Evolutionary conservation across 2,797 vertebrate genomes (phyloP).

Genomic region (Esox lucius): DNA sequence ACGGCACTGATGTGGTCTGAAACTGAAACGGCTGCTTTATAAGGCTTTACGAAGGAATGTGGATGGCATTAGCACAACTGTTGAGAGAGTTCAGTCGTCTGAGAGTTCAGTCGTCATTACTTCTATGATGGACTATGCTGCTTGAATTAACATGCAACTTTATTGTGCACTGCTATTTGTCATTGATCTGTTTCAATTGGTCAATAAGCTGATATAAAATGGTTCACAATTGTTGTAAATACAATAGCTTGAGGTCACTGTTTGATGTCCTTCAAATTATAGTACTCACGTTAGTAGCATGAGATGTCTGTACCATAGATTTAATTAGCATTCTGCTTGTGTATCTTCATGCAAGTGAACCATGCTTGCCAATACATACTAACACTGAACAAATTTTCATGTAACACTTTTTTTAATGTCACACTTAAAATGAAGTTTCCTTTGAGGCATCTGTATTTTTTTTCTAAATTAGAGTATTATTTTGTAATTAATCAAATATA

Average conservation of each 20-base stretch:
- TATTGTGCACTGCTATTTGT: background rate
- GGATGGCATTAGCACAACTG: background rate
- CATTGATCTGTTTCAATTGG: slow-evolving; percentile 6
- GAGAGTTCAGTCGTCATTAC: background rate
- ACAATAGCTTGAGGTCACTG: background rate
- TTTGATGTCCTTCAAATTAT: background rate
- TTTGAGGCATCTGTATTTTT: background rate
- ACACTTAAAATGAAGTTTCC: background rate
- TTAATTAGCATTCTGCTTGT: background rate
- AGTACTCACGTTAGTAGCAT: background rate
- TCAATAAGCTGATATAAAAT: slow-evolving; percentile 33
- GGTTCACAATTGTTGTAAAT: slow-evolving; percentile 25
- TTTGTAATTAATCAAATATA: background rate
- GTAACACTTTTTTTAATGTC: background rate
- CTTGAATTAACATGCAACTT: background rate
- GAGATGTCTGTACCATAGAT: background rate
- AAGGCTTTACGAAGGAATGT: background rate
- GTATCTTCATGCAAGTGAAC: slow-evolving; percentile 4
- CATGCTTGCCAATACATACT: background rate
- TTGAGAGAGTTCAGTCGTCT: background rate
- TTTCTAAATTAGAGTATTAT: background rate
- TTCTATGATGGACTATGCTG: background rate
- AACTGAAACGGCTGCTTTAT: background rate
- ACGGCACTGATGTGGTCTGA: background rate
- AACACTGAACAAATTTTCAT: background rate